Conservation (phyloP, 2,888 invertebrate genomes). For the Prosopocoilus inquinatus region DNA sequence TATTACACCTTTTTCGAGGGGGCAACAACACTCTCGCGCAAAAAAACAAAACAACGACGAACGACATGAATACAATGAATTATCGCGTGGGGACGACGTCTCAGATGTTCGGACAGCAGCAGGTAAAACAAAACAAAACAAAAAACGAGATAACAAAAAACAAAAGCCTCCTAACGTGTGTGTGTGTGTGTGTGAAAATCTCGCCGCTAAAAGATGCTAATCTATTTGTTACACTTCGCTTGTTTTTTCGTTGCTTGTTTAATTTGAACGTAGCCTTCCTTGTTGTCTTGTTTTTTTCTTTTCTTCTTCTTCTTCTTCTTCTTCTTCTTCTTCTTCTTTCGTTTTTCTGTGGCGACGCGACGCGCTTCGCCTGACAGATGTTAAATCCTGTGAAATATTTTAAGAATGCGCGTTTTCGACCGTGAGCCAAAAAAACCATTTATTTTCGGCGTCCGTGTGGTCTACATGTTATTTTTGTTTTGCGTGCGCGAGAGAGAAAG, state of each 20-base stretch:
- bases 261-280: not conserved
- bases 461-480: slow-evolving; percentile 18
- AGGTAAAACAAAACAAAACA: slow-evolving; percentile 3
- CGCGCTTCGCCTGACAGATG: not conserved
- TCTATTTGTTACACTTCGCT: too few species aligned
- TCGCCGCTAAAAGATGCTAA: too few species aligned
- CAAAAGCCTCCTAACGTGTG: too few species aligned
- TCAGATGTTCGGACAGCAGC: slow-evolving; percentile 7
- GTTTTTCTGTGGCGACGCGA: not conserved
- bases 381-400: not conserved
- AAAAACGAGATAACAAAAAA: too few species aligned
- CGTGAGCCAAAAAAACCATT: slow-evolving; percentile 15
- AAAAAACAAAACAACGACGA: not conserved
- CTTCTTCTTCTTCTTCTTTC: too few species aligned
- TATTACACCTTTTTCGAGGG: slow-evolving; percentile 8
- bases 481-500: not conserved
- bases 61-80: slow-evolving; percentile 4
- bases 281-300: not conserved
- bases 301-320: too few species aligned
- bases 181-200: too few species aligned
- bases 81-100: slow-evolving; percentile 8
- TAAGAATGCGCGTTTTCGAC: not conserved
- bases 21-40: slow-evolving; percentile 5
- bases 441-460: slow-evolving; percentile 12
- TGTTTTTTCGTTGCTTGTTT: slow-evolving; percentile 1